Evolutionary conservation across 37 sponge, comb jelly and placozoan genomes (phyloP), one percentile per base, ranked within the genome.

Genomic region (Tethya wilhelma): DNA sequence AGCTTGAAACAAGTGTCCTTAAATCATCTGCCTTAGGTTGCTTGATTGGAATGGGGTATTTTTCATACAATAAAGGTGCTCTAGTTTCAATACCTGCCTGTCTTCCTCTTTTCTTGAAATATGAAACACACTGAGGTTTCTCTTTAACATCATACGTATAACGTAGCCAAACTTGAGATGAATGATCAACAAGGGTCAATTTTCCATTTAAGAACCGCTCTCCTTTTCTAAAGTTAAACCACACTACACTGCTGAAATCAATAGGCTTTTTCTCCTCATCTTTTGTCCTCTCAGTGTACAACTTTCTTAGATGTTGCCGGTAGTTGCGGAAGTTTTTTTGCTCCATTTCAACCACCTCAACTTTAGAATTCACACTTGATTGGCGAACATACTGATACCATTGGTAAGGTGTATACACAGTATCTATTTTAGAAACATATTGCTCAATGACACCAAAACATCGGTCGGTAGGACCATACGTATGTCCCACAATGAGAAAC

Each of bases 321-420:
- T 42, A 60, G 59, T 82, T 55, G 42, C 29, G n/a, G 42, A 82
- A 82, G 4, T 2, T n/a, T n/a, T n/a, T n/a, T n/a, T n/a, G n/a
- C n/a, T n/a, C n/a, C n/a, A n/a, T n/a, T n/a, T n/a, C n/a, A 59
- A 70, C 37, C 9, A 81, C 82, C n/a, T 71, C 34, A 38, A 79
- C 44, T 28, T 5, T 57, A 12, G 43, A 23, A 26, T 38, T 38
- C 31, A 30, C 55, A 38, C 46, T 31, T 49, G 77, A 49, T 57
- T 84, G 26, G 19, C 66, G 2, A n/a, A 85, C 86, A 85, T 70
- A 78, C 34, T 70, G 6, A 59, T 69, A 77, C 86, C 86, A 85
- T 39, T 85, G 40, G 9, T 76, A 38, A 20, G 86, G 86, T 30
- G 63, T 77, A 59, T 85, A 85, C 4, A 85, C 78, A 57, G 55